Evolutionary conservation across 2,797 vertebrate genomes (phyloP).

Genomic region (Linurgus olivaceus): DNA sequence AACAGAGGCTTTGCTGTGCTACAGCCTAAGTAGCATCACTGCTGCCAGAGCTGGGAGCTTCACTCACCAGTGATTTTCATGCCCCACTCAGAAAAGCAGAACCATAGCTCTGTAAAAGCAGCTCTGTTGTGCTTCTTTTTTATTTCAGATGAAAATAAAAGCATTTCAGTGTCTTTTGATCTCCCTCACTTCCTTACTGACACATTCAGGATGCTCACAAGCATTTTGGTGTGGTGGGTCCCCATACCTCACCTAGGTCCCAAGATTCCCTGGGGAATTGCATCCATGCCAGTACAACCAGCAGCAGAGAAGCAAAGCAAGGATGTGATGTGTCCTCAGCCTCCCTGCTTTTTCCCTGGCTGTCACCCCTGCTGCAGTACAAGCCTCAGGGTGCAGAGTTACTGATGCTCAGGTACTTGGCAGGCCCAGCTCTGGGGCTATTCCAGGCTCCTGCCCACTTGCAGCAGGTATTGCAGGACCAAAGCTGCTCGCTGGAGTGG

Average conservation of each 20-base stretch:
- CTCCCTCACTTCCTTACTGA: not conserved
- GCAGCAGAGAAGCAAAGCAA: not conserved
- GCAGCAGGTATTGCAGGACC: not conserved
- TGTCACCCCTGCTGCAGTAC: not conserved
- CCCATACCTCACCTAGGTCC: not conserved
- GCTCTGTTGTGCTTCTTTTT: not conserved
- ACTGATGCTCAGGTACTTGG: not conserved
- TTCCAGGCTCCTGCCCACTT: not conserved
- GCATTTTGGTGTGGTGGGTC: not conserved
- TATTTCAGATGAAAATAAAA: slow-evolving; percentile 36
- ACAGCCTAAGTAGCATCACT: not conserved
- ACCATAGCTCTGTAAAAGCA: not conserved
- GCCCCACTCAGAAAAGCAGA: not conserved
- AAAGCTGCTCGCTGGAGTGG: not conserved
- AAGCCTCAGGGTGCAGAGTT: not conserved
- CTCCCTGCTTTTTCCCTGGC: not conserved
- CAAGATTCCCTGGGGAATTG: not conserved
- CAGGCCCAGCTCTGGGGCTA: not conserved
- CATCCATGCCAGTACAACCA: not conserved
- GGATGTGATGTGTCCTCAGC: not conserved
- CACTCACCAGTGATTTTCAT: not conserved
- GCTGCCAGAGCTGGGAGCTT: not conserved
- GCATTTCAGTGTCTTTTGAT: not conserved
- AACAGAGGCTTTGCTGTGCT: not conserved
- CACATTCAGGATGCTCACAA: not conserved